phyloP scores from a whole-genome alignment of 2,797 vertebrate genomes.

The Scolopax bukidnonensis region DNA sequence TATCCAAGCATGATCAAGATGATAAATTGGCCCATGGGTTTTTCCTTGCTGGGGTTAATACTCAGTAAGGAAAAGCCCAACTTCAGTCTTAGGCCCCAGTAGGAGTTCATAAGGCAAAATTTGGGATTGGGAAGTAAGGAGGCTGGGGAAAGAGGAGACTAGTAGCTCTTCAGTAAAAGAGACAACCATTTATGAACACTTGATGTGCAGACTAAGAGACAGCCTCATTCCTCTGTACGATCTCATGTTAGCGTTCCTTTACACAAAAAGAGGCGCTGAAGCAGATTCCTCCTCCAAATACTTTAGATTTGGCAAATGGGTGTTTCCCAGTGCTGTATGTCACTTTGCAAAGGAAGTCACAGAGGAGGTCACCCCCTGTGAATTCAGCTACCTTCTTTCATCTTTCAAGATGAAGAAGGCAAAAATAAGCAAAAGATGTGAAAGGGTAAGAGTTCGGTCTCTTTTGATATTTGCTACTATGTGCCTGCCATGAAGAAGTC shows the following conservation, averaged over 20 bases:
- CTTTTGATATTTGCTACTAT: neutral
- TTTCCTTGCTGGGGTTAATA: neutral
- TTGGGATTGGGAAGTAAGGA: neutral
- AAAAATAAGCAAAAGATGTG: neutral
- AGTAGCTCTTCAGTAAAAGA: neutral
- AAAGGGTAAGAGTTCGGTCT: slow-evolving; percentile 14
- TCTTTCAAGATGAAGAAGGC: neutral
- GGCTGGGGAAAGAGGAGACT: neutral
- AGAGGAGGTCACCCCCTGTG: neutral
- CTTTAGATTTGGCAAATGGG: neutral
- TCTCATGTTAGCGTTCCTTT: neutral
- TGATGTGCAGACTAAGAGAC: neutral
- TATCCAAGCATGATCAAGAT: neutral
- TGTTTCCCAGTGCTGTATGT: neutral
- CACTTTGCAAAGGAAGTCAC: neutral
- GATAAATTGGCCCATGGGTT: neutral
- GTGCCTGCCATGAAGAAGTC: neutral
- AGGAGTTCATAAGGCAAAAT: neutral
- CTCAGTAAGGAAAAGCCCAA: neutral
- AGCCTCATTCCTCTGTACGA: neutral
- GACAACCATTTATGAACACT: neutral
- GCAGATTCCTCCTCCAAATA: neutral
- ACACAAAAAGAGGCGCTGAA: neutral
- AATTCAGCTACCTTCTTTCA: neutral
- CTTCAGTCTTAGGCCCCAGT: neutral